Evolutionary conservation across 2,888 invertebrate species (phyloP).

Genomic region (Stegophylla sp.): DNA sequence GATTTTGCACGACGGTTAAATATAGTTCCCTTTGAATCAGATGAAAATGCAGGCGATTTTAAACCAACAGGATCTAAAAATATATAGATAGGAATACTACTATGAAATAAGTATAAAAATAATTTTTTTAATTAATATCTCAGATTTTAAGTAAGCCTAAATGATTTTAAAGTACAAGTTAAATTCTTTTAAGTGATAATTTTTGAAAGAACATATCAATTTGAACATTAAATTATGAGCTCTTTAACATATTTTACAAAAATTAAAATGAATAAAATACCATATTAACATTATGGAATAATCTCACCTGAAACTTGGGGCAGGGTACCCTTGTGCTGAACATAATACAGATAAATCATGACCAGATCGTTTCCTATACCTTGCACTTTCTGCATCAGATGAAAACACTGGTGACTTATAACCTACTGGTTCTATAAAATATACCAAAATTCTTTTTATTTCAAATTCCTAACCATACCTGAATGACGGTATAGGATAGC

Average conservation of each 20-base stretch:
- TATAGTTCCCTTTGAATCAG: conserved; percentile 63
- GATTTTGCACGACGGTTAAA: conserved; percentile 53
- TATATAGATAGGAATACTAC: not conserved
- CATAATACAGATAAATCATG: conserved; percentile 64
- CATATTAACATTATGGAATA: conserved; percentile 42
- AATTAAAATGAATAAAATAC: not conserved
- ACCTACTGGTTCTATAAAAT: conserved; percentile 66
- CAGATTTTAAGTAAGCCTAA: not conserved
- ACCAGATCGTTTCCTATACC: conserved; percentile 61
- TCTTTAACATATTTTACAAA: not conserved
- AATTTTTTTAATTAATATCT: conserved; percentile 12
- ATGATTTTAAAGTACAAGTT: not conserved
- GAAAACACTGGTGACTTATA: conserved; percentile 72
- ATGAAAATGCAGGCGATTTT: conserved; percentile 65
- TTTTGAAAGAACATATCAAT: conserved; percentile 30
- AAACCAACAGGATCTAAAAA: conserved; percentile 66
- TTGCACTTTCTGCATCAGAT: conserved; percentile 67
- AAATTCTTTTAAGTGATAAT: not conserved
- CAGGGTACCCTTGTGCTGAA: conserved; percentile 70
- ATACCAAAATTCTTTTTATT: conserved; percentile 40
- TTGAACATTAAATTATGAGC: no score
- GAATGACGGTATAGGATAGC: conserved; percentile 70
- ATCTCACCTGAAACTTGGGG: conserved; percentile 69
- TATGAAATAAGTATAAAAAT: not conserved
- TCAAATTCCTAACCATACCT: conserved; percentile 65